Evolutionary conservation across 2,888 invertebrate species (phyloP).

Genomic region (Acleris holmiana): DNA sequence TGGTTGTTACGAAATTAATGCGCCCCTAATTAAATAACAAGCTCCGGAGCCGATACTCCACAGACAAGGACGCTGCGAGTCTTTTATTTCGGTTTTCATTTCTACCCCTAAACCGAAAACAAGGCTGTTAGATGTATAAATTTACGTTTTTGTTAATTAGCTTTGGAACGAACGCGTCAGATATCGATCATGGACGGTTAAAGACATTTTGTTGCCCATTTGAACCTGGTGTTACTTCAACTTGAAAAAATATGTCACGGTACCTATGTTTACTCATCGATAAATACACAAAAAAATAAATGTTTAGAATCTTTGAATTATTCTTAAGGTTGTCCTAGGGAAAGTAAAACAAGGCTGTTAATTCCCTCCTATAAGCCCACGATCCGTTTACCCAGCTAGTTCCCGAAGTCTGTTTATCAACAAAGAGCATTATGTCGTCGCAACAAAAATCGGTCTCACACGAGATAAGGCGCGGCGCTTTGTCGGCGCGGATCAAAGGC

Average conservation of each 20-base stretch:
- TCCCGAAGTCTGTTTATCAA: conserved; percentile 30
- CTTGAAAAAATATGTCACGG: too few relatives aligned
- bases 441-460: conserved; percentile 73
- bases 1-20: conserved; percentile 79
- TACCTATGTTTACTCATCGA: too few relatives aligned
- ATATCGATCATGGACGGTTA: too few relatives aligned
- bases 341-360: not conserved
- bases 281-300: too few relatives aligned
- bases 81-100: not conserved
- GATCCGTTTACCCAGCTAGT: conserved; percentile 20
- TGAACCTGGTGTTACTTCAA: too few relatives aligned
- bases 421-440: conserved; percentile 44
- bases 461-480: conserved; percentile 79
- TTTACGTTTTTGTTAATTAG: too few relatives aligned
- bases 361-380: conserved; percentile 1
- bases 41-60: conserved; percentile 51
- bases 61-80: conserved; percentile 36
- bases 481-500: conserved; percentile 74
- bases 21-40: conserved; percentile 79
- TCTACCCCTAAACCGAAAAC: too few relatives aligned
- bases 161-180: too few relatives aligned
- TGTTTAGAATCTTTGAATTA: too few relatives aligned
- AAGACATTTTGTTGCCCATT: too few relatives aligned
- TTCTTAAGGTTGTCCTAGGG: not conserved
- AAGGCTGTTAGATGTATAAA: too few relatives aligned